phyloP scores from a whole-genome alignment of 64 coral and sea anemone species.

The Exaiptasia diaphana region DNA sequence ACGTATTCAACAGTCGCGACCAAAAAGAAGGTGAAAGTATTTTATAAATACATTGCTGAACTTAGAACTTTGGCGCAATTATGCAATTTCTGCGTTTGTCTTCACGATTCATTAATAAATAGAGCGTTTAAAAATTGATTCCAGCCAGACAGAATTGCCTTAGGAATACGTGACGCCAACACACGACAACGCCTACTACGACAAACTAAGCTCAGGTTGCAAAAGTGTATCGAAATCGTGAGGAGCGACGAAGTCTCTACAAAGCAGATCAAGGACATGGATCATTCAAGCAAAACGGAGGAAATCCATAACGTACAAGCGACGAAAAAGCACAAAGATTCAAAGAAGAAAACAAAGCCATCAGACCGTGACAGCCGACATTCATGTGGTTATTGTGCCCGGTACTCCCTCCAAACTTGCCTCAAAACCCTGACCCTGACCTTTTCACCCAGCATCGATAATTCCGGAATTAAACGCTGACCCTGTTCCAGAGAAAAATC shows the following conservation, averaged over 20 bases:
- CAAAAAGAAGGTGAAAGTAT: background rate
- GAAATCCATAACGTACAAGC: too few relatives aligned
- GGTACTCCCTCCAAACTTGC: too few relatives aligned
- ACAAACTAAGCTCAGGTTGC: conserved; percentile 34
- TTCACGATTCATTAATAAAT: conserved; percentile 4
- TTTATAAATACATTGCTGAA: background rate
- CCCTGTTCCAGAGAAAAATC: too few relatives aligned
- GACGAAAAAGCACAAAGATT: too few relatives aligned
- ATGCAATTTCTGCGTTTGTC: background rate
- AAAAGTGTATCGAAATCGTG: conserved; percentile 49
- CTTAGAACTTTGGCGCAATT: background rate
- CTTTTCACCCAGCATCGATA: too few relatives aligned
- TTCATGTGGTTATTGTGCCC: too few relatives aligned
- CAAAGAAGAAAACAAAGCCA: too few relatives aligned
- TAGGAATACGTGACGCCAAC: conserved; percentile 27
- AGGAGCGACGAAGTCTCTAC: conserved; percentile 29
- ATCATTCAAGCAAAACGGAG: too few relatives aligned
- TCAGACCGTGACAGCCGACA: too few relatives aligned
- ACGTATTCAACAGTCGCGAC: conserved; percentile 20
- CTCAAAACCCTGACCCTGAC: too few relatives aligned
- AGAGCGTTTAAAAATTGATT: too few relatives aligned
- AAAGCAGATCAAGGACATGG: conserved; percentile 11
- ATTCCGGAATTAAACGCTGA: too few relatives aligned
- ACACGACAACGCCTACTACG: conserved; percentile 44
- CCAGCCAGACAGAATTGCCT: conserved; percentile 27